Percentiles rank a stretch among this genome's conserved stretches.
phyloP scores from a whole-genome alignment of 1,140 invertebrate genomes.

The Hyposmocoma kahamanoa region DNA sequence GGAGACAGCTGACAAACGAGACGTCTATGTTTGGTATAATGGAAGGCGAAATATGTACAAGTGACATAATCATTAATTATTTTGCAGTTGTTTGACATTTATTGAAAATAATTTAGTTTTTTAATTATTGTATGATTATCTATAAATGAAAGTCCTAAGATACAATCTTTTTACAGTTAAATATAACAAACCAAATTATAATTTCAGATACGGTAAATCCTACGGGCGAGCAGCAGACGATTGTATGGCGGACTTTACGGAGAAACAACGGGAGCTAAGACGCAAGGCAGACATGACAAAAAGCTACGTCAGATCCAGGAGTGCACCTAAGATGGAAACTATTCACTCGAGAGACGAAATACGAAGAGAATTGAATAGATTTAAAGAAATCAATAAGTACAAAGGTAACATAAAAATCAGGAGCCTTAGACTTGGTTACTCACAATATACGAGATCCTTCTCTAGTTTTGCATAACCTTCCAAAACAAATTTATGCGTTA shows the following conservation, averaged over 20 bases:
- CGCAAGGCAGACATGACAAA: constrained; percentile 70
- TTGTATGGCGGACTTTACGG: constrained; percentile 78
- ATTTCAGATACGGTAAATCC: constrained; percentile 77
- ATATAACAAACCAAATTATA: too few species aligned
- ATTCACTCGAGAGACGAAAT: constrained; percentile 73
- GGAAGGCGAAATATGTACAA: too few species aligned
- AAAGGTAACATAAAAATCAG: constrained; percentile 57
- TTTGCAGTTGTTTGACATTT: too few species aligned
- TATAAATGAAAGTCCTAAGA: too few species aligned
- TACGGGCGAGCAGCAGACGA: constrained; percentile 81
- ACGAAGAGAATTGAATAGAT: constrained; percentile 59
- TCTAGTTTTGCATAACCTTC: not conserved
- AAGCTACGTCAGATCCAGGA: constrained; percentile 63
- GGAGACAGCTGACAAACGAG: too few species aligned
- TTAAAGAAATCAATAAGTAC: constrained; percentile 70
- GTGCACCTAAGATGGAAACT: constrained; percentile 73
- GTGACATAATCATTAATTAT: too few species aligned
- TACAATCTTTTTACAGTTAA: too few species aligned
- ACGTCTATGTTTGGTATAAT: too few species aligned
- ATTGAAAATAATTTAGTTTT: too few species aligned
- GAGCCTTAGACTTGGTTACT: not conserved
- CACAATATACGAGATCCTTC: too few species aligned
- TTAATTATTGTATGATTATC: too few species aligned
- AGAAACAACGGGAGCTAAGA: constrained; percentile 73
- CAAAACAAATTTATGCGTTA: not conserved